These are phyloP conservation scores for Oryzias celebensis DNA, from an alignment of 2,113 vertebrate species.

Conservation along the genomic window DNA sequence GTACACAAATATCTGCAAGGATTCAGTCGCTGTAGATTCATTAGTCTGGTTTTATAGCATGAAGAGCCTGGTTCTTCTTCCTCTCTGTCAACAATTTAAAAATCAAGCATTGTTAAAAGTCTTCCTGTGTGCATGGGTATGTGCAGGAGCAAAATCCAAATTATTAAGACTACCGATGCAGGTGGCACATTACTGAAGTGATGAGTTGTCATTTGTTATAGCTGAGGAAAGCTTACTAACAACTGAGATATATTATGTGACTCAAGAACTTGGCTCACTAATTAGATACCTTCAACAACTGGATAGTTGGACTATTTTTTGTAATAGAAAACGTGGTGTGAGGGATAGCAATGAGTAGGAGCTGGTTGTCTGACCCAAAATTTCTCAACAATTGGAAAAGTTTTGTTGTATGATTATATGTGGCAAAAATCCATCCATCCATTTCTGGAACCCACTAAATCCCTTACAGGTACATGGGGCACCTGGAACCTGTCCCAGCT, in stretches of 20 bases:
- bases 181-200: conserved; percentile 33
- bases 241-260: conserved; percentile 11
- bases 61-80: background rate
- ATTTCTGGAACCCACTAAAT: too few relatives aligned
- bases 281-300: background rate
- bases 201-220: conserved; percentile 23
- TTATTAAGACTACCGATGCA: conserved; percentile 12
- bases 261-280: background rate
- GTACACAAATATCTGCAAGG: too few relatives aligned
- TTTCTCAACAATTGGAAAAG: too few relatives aligned
- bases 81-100: conserved; percentile 19
- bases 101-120: conserved; percentile 24
- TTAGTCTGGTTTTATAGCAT: background rate
- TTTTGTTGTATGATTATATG: too few relatives aligned
- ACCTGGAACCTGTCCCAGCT: too few relatives aligned
- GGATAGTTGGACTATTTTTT: background rate
- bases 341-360: too few relatives aligned
- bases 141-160: conserved; percentile 7
- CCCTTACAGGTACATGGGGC: too few relatives aligned
- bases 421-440: too few relatives aligned
- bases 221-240: background rate
- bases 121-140: background rate
- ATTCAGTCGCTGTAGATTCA: background rate
- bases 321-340: too few relatives aligned
- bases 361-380: too few relatives aligned